Conservation (phyloP, 2,888 invertebrate species). For the Agriotes lineatus region DNA sequence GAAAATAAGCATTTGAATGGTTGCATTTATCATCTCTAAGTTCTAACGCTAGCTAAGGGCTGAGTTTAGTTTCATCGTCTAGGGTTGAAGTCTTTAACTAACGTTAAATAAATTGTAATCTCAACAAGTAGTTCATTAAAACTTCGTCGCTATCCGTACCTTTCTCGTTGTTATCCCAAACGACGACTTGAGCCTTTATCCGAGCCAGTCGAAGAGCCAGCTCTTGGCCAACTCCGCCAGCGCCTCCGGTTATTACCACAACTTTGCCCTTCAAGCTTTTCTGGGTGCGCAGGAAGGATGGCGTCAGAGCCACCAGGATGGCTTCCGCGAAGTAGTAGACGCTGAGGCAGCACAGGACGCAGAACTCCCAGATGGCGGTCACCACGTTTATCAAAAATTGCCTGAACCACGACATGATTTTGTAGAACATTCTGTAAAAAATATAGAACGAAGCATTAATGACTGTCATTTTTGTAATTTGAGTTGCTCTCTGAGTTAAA, state of each 20-base stretch:
- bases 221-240: conserved; percentile 87
- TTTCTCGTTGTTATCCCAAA: conserved; percentile 90
- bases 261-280: conserved; percentile 79
- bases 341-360: conserved; percentile 60
- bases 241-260: conserved; percentile 90
- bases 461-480: too few relatives aligned
- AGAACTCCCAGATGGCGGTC: conserved; percentile 51
- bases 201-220: conserved; percentile 81
- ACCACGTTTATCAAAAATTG: conserved; percentile 38
- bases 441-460: too few relatives aligned
- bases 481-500: too few relatives aligned
- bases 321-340: conserved; percentile 72
- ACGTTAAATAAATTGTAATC: too few relatives aligned
- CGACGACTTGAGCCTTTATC: conserved; percentile 81
- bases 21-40: too few relatives aligned
- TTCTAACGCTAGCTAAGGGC: too few relatives aligned
- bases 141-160: too few relatives aligned
- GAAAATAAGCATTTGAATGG: too few relatives aligned
- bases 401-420: conserved; percentile 41
- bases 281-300: conserved; percentile 60
- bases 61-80: too few relatives aligned
- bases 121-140: too few relatives aligned
- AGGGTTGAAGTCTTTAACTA: too few relatives aligned
- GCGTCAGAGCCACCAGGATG: conserved; percentile 69
- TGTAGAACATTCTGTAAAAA: conserved; percentile 50